Conservation (phyloP, 2,888 invertebrate species). For the Acanthosepion lycidas region DNA sequence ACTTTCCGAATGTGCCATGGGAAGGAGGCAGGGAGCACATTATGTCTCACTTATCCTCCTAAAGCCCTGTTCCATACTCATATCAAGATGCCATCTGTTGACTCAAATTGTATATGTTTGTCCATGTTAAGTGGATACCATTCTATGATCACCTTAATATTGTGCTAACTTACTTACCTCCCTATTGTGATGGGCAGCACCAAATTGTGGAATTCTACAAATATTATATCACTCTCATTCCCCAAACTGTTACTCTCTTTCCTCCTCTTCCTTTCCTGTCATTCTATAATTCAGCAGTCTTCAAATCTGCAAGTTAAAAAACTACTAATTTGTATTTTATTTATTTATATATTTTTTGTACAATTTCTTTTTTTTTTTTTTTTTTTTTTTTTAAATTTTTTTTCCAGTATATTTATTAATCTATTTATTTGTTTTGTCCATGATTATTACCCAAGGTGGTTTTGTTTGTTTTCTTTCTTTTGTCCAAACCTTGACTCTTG, state of each 20-base stretch:
- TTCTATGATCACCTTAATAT: background rate
- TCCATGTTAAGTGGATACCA: background rate
- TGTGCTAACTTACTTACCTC: background rate
- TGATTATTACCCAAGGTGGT: background rate
- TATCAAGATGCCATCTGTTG: background rate
- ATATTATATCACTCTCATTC: constrained; percentile 37
- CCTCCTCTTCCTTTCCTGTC: too few species aligned
- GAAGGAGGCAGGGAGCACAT: background rate
- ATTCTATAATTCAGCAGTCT: background rate
- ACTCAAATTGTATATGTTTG: background rate
- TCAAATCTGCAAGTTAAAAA: background rate
- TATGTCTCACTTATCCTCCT: background rate
- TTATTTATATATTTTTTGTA: background rate
- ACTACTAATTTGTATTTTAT: background rate
- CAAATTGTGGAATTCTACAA: constrained; percentile 33
- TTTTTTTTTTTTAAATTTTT: background rate
- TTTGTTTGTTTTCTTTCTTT: background rate
- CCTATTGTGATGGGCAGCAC: background rate
- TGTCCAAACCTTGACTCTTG: background rate
- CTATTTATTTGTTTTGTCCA: background rate
- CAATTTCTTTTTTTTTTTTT: background rate
- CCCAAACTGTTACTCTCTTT: background rate
- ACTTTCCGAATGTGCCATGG: background rate
- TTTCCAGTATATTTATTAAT: background rate
- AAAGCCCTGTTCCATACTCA: background rate